Base-by-base conservation (phyloP, 2,888 invertebrate species). In the Ashinkailepas kermadecensis region DNA sequence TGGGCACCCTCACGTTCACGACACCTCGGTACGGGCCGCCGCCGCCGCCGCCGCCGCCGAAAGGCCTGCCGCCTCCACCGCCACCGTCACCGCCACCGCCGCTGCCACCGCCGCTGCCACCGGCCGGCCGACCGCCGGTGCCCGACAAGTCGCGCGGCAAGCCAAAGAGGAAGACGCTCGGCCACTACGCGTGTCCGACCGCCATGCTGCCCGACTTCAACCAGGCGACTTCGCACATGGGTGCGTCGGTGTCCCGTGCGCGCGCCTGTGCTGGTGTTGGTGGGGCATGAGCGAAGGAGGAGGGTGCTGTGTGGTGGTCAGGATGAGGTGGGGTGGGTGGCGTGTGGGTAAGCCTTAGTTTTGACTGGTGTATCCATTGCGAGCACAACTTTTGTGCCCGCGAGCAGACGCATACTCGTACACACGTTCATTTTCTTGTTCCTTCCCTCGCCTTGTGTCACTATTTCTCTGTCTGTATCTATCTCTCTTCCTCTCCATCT, bases 161-260 rank as follows among this genome's bases (percentile, higher is more conserved):
- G 54, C 21, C n/a, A 21, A 39, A 54, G 18, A 25, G 54, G 18
- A 39, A 54, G 39, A 54, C 54, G 74, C 74, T 74, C 18, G 23
- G 74, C 54, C 74, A 74, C 74, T 74, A 74, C 54, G 74, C 74
- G 13, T 39, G 54, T 13, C 74, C 74, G 18, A 25, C 39, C 18
- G 54, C 18, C 8, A 23, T 18, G 39, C 83, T 87, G 67, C 87
- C 87, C 62, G 86, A 87, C 84, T 87, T 87, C 83, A 86, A 86
- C 84, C 85, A 85, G 83, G 85, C 87, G 64, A 85, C 87, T 59
- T 86, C 86, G 74, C 86, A 87, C 83, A 87, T 87, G 86, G 86
- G 87, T 87, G 84, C 84, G 85, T 82, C 13, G 18, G 39, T 4
- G 64, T 0, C 15, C 18, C 62, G 13, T 7, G 18, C 18, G 62